phyloP scores from a whole-genome alignment of 2,888 invertebrate species.

The Lasioglossum morio region DNA sequence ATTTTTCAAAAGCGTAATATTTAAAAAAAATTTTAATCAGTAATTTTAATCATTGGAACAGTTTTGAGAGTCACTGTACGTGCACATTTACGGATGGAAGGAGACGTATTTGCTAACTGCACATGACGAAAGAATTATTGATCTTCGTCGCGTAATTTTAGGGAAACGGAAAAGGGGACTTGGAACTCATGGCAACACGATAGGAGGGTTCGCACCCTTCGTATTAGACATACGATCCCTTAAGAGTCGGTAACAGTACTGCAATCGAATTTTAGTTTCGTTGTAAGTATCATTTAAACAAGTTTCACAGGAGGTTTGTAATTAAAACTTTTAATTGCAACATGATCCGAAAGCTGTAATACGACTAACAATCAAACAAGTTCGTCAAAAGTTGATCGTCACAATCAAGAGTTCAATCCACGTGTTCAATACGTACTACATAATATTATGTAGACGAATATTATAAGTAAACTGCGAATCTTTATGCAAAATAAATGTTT shows the following conservation, averaged over 20 bases:
- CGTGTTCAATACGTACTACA: not conserved
- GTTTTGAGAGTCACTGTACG: not conserved
- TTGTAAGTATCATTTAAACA: not conserved
- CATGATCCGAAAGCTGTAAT: not conserved
- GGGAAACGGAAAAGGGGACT: conserved; percentile 48
- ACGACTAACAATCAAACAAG: not conserved
- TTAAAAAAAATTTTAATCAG: no score
- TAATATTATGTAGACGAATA: no score
- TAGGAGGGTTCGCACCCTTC: conserved; percentile 45
- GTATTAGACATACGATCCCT: not conserved
- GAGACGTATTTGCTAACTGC: not conserved
- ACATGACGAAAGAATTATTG: conserved; percentile 32
- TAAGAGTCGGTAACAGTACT: not conserved
- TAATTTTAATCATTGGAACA: no score
- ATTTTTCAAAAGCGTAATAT: no score
- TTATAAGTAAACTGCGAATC: no score
- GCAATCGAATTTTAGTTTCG: not conserved
- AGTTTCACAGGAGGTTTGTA: not conserved
- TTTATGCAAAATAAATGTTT: no score
- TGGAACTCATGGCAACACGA: conserved; percentile 50
- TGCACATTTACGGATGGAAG: not conserved
- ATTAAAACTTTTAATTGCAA: not conserved
- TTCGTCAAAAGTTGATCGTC: not conserved
- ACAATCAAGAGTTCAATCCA: not conserved
- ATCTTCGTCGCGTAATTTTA: conserved; percentile 32